Conservation (phyloP, 35 echinoderm and acorn worm species). For the Apostichopus parvimensis region DNA sequence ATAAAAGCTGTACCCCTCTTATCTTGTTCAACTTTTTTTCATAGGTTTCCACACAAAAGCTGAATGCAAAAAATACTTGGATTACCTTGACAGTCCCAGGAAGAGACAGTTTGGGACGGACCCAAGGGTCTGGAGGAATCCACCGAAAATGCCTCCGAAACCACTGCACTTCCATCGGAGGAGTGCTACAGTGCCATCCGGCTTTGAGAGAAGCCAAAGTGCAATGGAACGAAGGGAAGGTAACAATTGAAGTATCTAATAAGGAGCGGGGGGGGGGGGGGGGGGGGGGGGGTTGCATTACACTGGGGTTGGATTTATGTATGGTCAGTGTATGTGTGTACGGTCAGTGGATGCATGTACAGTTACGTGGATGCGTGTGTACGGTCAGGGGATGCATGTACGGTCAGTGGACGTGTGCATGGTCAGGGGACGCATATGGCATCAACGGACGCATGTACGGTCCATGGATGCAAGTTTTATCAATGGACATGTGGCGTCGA, state of each 20-base stretch:
- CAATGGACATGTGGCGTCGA: no score
- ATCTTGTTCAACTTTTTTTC: background rate
- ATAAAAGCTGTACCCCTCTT: no score
- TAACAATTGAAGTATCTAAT: background rate
- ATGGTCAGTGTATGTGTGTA: no score
- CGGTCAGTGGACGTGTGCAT: no score
- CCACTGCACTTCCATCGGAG: slow-evolving; percentile 60
- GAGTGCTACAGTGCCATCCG: slow-evolving; percentile 36
- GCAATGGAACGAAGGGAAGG: background rate
- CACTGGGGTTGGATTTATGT: no score
- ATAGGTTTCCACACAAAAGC: slow-evolving; percentile 80
- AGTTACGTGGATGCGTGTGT: background rate
- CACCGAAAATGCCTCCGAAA: slow-evolving; percentile 79
- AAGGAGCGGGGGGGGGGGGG: no score
- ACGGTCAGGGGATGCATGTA: no score
- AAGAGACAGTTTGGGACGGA: slow-evolving; percentile 82
- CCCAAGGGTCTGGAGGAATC: slow-evolving; percentile 84
- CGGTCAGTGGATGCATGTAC: background rate
- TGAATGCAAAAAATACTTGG: slow-evolving; percentile 74
- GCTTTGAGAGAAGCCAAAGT: slow-evolving; percentile 43
- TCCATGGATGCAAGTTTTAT: no score
- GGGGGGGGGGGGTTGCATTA: no score
- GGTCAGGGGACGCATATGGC: no score
- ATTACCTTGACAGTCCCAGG: slow-evolving; percentile 66
- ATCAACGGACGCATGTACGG: no score